phyloP scores from a whole-genome alignment of 1,140 invertebrate genomes.

The Scaptomyza hsui region DNA sequence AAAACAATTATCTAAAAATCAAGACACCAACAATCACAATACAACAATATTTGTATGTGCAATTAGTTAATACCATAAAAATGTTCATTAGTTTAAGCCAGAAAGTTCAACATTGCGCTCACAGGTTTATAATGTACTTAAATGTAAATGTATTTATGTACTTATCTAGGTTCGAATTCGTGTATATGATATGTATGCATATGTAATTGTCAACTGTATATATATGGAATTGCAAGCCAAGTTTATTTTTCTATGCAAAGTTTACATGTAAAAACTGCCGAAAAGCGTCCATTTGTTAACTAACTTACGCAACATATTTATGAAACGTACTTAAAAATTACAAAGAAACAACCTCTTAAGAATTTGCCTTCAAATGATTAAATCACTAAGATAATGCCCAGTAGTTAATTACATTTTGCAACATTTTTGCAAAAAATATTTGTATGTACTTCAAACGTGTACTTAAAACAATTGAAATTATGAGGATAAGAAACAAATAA shows the following conservation, averaged over 20 bases:
- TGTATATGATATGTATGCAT: conserved; percentile 15
- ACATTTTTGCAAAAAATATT: conserved; percentile 52
- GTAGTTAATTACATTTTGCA: conserved; percentile 65
- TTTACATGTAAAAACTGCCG: conserved; percentile 17
- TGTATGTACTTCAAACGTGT: conserved; percentile 13
- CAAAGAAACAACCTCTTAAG: conserved; percentile 48
- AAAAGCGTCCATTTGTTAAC: conserved; percentile 29
- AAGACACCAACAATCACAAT: conserved; percentile 36
- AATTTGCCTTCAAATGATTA: conserved; percentile 70
- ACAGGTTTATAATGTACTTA: conserved; percentile 30
- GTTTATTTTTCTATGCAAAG: conserved; percentile 55
- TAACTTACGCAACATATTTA: conserved; percentile 33
- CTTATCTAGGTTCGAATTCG: conserved; percentile 24
- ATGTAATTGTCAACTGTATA: not conserved
- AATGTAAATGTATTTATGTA: conserved; percentile 27
- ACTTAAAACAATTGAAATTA: conserved; percentile 53
- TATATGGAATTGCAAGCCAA: conserved; percentile 26
- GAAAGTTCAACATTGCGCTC: conserved; percentile 48
- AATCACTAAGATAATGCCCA: conserved; percentile 55
- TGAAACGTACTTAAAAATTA: conserved; percentile 59
- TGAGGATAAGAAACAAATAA: conserved; percentile 33
- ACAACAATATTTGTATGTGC: conserved; percentile 16
- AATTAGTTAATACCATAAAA: conserved; percentile 60
- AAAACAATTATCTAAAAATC: not conserved
- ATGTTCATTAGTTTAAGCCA: conserved; percentile 72